Evolutionary conservation across 2,113 vertebrate genomes (phyloP).

Genomic region (Lampris megalopsis): DNA sequence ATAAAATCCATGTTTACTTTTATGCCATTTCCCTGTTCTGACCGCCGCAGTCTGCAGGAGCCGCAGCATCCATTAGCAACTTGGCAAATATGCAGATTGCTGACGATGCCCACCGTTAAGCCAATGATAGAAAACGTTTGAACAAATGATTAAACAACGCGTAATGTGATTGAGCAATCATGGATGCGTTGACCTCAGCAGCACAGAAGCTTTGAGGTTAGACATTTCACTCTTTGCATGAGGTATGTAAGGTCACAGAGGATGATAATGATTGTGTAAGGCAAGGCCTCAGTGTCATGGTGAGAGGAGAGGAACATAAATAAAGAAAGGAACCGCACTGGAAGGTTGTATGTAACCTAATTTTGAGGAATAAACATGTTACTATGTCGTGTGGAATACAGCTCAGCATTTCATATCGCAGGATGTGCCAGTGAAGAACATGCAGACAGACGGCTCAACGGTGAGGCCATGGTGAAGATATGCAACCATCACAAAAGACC

Average conservation of each 20-base stretch:
- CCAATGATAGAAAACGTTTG: constrained; percentile 58
- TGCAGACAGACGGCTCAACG: background rate
- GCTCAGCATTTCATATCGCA: background rate
- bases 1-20: too few species aligned
- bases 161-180: constrained; percentile 42
- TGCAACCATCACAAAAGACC: too few species aligned
- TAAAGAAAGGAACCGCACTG: constrained; percentile 9
- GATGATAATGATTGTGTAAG: constrained; percentile 19
- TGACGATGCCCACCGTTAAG: constrained; percentile 25
- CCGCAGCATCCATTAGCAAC: constrained; percentile 34
- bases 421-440: background rate
- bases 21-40: background rate
- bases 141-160: constrained; percentile 17
- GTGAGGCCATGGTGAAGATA: background rate
- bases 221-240: constrained; percentile 16
- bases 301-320: constrained; percentile 40
- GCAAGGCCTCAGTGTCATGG: constrained; percentile 47
- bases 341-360: background rate
- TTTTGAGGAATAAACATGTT: background rate
- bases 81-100: constrained; percentile 38
- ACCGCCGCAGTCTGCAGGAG: constrained; percentile 4
- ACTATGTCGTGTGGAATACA: background rate
- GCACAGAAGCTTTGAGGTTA: constrained; percentile 23
- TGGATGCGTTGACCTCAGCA: constrained; percentile 26
- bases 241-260: background rate